These are phyloP conservation scores for Mormyrus lacerda DNA, from an alignment of 2,113 vertebrate species.

Conservation along the genomic window DNA sequence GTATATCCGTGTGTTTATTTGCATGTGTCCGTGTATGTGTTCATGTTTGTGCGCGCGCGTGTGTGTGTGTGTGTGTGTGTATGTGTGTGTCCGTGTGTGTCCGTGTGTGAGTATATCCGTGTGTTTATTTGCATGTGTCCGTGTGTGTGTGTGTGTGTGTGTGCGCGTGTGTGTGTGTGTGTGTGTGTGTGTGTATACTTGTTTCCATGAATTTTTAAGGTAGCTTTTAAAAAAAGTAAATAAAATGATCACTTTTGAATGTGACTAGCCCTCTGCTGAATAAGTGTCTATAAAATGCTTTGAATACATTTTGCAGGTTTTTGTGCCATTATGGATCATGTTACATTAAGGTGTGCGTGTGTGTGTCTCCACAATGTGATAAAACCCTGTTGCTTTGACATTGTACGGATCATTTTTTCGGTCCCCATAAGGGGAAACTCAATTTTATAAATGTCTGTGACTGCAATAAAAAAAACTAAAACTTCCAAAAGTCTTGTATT, in stretches of 20 bases:
- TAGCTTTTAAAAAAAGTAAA: neutral
- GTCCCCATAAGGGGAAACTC: neutral
- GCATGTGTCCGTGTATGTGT: neutral
- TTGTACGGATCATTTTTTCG: neutral
- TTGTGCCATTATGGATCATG: neutral
- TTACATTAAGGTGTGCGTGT: neutral
- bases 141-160: neutral
- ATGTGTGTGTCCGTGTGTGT: neutral
- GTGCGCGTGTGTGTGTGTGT: neutral
- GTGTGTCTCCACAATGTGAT: neutral
- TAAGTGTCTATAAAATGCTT: neutral
- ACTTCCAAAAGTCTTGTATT: neutral
- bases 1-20: neutral
- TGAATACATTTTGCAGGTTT: neutral
- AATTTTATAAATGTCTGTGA: neutral
- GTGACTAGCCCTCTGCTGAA: neutral
- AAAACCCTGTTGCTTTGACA: neutral
- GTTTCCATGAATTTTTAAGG: neutral
- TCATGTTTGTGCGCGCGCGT: neutral
- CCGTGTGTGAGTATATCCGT: neutral
- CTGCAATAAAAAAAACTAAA: neutral
- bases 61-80: neutral
- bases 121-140: neutral
- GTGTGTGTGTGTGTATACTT: neutral
- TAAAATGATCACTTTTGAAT: neutral